These are phyloP conservation scores for Acrobasis repandana DNA, from an alignment of 2,888 invertebrate species.

Conservation along the genomic window DNA sequence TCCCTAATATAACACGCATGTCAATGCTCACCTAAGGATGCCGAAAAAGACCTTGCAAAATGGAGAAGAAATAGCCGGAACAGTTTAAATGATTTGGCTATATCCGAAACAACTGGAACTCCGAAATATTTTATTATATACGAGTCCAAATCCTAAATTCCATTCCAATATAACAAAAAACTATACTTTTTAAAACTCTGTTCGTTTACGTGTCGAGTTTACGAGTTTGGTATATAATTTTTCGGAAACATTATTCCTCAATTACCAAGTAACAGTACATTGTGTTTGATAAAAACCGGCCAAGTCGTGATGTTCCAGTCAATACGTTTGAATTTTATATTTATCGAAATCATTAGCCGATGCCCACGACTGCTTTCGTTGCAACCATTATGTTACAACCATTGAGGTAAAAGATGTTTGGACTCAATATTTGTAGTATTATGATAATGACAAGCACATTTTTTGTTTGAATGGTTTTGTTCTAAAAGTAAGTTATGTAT, in stretches of 20 bases:
- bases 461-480: not conserved
- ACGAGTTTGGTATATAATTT: not conserved
- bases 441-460: slow-evolving; percentile 25
- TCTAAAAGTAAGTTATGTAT: too few species aligned
- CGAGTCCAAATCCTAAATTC: too few species aligned
- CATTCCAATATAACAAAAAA: too few species aligned
- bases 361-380: slow-evolving; percentile 29
- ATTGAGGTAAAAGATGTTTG: not conserved
- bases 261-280: slow-evolving; percentile 2
- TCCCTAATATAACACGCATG: too few species aligned
- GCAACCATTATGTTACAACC: not conserved
- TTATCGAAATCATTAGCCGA: slow-evolving; percentile 31
- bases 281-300: slow-evolving; percentile 23
- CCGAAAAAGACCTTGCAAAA: too few species aligned
- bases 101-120: too few species aligned
- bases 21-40: too few species aligned
- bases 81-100: too few species aligned
- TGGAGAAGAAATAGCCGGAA: too few species aligned
- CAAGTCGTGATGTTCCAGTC: slow-evolving; percentile 31
- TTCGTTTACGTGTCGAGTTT: too few species aligned
- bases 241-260: not conserved
- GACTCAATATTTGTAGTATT: slow-evolving; percentile 13
- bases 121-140: too few species aligned
- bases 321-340: slow-evolving; percentile 27
- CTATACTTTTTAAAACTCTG: too few species aligned